These are phyloP conservation scores for Dermochelys coriacea DNA, from an alignment of 2,797 vertebrate species.

Conservation along the genomic window DNA sequence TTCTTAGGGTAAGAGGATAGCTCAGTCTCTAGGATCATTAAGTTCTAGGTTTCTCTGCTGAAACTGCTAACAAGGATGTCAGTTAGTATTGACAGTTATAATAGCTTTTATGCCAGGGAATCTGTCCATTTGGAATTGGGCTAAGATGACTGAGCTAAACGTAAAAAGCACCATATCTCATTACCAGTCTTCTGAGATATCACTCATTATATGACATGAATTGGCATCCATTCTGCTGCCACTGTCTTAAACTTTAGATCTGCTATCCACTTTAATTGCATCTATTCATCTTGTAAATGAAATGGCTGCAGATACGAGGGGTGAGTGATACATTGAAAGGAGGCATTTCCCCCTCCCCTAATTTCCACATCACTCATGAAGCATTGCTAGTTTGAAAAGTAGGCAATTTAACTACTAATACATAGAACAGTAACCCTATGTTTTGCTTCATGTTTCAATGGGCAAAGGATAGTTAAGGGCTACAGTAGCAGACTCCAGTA, in stretches of 20 bases:
- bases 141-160: slow-evolving; percentile 16
- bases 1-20: slow-evolving; percentile 40
- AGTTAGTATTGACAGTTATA: slow-evolving; percentile 62
- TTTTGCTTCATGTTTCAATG: neutral
- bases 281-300: slow-evolving; percentile 6
- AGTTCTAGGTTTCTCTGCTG: slow-evolving; percentile 45
- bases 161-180: slow-evolving; percentile 1
- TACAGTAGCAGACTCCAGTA: neutral
- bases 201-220: neutral
- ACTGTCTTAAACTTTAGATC: neutral
- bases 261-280: neutral
- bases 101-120: slow-evolving; percentile 44
- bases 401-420: neutral
- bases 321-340: neutral
- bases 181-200: slow-evolving; percentile 6
- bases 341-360: neutral
- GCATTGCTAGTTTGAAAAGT: neutral
- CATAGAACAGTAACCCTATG: neutral
- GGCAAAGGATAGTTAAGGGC: neutral
- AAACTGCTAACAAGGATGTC: slow-evolving; percentile 47
- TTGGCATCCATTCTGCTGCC: neutral
- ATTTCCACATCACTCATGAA: neutral
- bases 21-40: slow-evolving; percentile 41
- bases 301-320: neutral
- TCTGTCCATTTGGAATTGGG: slow-evolving; percentile 19